phyloP scores from a whole-genome alignment of 2,888 invertebrate species.

The Dasysyrphus tricinctus region DNA sequence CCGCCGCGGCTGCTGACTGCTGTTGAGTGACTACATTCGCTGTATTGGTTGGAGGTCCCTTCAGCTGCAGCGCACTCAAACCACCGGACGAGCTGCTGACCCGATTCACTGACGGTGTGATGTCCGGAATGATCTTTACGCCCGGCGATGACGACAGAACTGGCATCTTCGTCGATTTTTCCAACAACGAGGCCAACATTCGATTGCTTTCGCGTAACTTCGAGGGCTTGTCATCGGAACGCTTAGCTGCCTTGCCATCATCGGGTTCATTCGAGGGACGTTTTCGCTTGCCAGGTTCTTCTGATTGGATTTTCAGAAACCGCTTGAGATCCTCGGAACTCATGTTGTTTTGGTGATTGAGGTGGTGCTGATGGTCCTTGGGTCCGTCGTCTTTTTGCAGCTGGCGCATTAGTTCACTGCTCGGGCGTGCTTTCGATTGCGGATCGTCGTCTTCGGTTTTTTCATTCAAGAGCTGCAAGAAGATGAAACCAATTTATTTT shows the following conservation, averaged over 20 bases:
- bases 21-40: slow-evolving; percentile 78
- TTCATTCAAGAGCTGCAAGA: slow-evolving; percentile 89
- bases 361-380: slow-evolving; percentile 78
- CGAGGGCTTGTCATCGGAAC: slow-evolving; percentile 84
- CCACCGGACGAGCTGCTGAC: slow-evolving; percentile 77
- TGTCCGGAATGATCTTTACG: slow-evolving; percentile 83
- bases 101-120: slow-evolving; percentile 80
- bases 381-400: slow-evolving; percentile 83
- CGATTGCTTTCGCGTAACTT: slow-evolving; percentile 92
- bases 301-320: slow-evolving; percentile 81
- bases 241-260: slow-evolving; percentile 83
- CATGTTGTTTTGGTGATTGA: slow-evolving; percentile 79
- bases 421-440: slow-evolving; percentile 79
- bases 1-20: slow-evolving; percentile 59
- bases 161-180: slow-evolving; percentile 89
- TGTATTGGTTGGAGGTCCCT: slow-evolving; percentile 77
- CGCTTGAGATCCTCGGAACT: slow-evolving; percentile 83
- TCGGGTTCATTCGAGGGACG: slow-evolving; percentile 87
- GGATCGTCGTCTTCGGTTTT: slow-evolving; percentile 91
- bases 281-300: slow-evolving; percentile 85
- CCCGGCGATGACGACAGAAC: slow-evolving; percentile 81
- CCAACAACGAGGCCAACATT: slow-evolving; percentile 92
- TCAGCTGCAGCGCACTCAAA: slow-evolving; percentile 59
- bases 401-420: slow-evolving; percentile 85
- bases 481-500: slow-evolving; percentile 35